Evolutionary conservation across 1,140 invertebrate species (phyloP), one percentile per base, ranked within the genome.

Genomic region (Himalopsyche phryganea): DNA sequence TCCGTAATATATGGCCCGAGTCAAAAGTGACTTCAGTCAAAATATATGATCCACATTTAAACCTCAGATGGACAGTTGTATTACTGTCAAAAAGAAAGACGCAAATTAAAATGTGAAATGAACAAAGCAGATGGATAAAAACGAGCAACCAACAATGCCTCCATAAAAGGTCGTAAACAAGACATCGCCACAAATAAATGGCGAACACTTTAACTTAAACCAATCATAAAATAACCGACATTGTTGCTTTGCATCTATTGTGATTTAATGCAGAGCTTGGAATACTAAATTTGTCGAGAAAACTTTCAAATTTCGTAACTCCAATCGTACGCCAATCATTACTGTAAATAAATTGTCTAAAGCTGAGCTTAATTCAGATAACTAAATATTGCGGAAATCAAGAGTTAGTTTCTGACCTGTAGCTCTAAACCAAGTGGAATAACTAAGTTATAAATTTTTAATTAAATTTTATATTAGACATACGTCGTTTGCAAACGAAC

Each of bases 91-190:
- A 58, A 33, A 50, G 57, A 53, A 41, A 56, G 51, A 46, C 50
- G 19, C 44, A 54, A 49, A 61, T 61, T 57, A 54, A 62, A 58
- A 62, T 50, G 54, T 53, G 50, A 58, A 52, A 53, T 19, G 53
- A 32, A 62, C 60, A 58, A 62, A 38, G 48, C 23, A 33, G 20
- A 19, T 33, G 44, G 48, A 61, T 48, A 62, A 58, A 58, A 50
- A 61, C 28, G 49, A 35, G 40, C n/a, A 46, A 18, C 42, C 44
- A 41, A 62, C 60, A 62, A 58, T 54, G 47, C 51, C 28, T 36
- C 59, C 50, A 62, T 55, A 62, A 58, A 62, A 32, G 60, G 54
- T 45, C 52, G 46, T 62, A 58, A 62, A 62, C 54, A 62, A 54
- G 60, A 46, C 50, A 18, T 38, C 4, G 60, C 54, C 47, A 58